Evolutionary conservation across 2,797 vertebrate species (phyloP).

Genomic region (Selene dorsalis): DNA sequence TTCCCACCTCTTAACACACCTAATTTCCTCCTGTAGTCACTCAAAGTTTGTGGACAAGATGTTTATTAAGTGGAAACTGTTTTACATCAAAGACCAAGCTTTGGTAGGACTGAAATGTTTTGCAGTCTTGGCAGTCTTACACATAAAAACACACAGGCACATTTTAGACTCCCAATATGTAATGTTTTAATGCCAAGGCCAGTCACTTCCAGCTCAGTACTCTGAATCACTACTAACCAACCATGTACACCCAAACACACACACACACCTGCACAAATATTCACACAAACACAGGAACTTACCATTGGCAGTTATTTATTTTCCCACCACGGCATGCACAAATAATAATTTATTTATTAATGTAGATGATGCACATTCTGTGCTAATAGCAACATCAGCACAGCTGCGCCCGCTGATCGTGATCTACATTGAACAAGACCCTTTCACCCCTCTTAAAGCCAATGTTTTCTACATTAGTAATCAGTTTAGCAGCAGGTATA

Average conservation of each 20-base stretch:
- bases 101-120: constrained; percentile 34
- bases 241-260: constrained; percentile 5
- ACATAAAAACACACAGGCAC: constrained; percentile 42
- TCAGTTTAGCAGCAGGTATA: constrained; percentile 53
- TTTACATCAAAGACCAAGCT: background rate
- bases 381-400: constrained; percentile 45
- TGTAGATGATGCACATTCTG: constrained; percentile 40
- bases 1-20: background rate
- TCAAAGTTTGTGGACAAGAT: background rate
- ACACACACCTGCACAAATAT: constrained; percentile 23
- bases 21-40: constrained; percentile 1
- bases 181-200: constrained; percentile 70
- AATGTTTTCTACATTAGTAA: constrained; percentile 49
- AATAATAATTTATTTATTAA: constrained; percentile 57
- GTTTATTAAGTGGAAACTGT: background rate
- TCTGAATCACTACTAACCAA: constrained; percentile 47
- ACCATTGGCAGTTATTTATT: constrained; percentile 53
- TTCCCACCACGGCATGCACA: constrained; percentile 32
- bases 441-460: constrained; percentile 34
- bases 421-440: constrained; percentile 48
- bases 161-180: constrained; percentile 51
- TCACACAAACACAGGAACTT: constrained; percentile 27
- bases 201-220: constrained; percentile 50
- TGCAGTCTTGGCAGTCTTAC: constrained; percentile 43
- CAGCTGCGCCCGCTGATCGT: constrained; percentile 29